phyloP scores from a whole-genome alignment of 2,888 invertebrate species.

The Clivina fossor region DNA sequence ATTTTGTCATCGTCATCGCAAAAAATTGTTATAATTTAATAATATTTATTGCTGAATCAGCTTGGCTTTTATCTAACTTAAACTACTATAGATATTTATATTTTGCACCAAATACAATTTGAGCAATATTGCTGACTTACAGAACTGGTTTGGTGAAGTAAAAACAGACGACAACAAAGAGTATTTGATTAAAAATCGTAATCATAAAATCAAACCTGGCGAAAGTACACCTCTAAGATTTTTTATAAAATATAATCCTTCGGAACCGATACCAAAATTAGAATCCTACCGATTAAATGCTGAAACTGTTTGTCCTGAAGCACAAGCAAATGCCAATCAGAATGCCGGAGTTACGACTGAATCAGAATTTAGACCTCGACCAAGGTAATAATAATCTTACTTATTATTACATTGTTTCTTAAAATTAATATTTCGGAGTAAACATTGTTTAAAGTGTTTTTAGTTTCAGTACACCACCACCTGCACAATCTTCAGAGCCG shows the following conservation, averaged over 20 bases:
- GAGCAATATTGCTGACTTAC: slow-evolving; percentile 35
- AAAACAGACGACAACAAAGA: slow-evolving; percentile 57
- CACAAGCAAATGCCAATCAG: too few species aligned
- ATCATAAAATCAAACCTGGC: slow-evolving; percentile 57
- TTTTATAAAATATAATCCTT: slow-evolving; percentile 57
- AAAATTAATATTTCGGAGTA: too few species aligned
- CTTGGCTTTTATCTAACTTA: neutral
- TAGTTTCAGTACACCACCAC: neutral
- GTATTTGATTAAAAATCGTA: slow-evolving; percentile 59
- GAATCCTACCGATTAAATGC: slow-evolving; percentile 60
- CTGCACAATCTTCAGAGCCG: neutral
- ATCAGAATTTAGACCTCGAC: too few species aligned
- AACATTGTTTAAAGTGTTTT: too few species aligned
- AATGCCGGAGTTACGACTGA: too few species aligned
- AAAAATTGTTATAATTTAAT: neutral
- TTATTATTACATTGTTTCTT: too few species aligned
- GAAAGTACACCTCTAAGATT: slow-evolving; percentile 56
- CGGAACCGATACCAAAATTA: slow-evolving; percentile 54
- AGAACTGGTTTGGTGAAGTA: slow-evolving; percentile 62
- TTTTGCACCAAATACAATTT: neutral
- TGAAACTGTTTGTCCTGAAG: slow-evolving; percentile 58
- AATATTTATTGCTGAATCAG: too few species aligned
- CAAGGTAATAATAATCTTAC: too few species aligned
- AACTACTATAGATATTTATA: neutral
- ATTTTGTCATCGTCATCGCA: neutral